Conservation (phyloP, 2,888 invertebrate species). For the Ashinkailepas kermadecensis region DNA sequence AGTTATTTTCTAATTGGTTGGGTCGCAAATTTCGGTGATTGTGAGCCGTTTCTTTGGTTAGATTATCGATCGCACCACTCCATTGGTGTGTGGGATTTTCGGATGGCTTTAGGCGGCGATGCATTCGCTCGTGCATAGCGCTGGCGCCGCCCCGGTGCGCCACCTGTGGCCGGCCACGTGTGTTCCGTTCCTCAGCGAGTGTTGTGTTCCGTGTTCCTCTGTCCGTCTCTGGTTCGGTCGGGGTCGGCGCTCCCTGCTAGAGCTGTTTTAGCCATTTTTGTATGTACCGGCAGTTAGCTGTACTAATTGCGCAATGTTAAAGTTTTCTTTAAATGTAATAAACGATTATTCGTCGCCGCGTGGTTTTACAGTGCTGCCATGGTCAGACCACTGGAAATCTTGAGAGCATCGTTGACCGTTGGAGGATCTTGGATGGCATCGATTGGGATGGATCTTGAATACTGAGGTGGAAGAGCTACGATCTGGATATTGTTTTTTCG, state of each 20-base stretch:
- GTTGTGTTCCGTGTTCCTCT: conserved; percentile 15
- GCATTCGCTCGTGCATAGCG: background rate
- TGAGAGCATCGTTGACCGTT: no score
- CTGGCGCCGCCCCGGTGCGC: background rate
- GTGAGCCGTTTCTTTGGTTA: background rate
- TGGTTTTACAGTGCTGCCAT: no score
- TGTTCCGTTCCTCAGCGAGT: background rate
- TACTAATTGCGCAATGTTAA: conserved; percentile 21
- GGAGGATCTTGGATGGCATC: no score
- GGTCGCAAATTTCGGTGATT: background rate
- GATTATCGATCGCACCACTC: background rate
- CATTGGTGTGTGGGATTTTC: background rate
- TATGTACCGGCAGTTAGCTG: conserved; percentile 16
- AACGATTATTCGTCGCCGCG: conserved; percentile 12
- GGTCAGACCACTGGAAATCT: no score
- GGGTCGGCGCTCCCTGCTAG: conserved; percentile 9
- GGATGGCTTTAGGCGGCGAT: conserved; percentile 5
- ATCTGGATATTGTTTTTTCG: no score
- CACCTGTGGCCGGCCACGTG: background rate
- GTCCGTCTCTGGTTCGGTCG: conserved; percentile 17
- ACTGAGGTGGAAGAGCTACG: no score
- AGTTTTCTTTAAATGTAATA: conserved; percentile 23
- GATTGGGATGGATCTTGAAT: no score
- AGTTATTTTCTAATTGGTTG: background rate
- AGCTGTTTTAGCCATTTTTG: conserved; percentile 19